Evolutionary conservation across 1,140 invertebrate genomes (phyloP), one percentile per base, ranked within the genome.

Genomic region (Ostrea denselamellosa): DNA sequence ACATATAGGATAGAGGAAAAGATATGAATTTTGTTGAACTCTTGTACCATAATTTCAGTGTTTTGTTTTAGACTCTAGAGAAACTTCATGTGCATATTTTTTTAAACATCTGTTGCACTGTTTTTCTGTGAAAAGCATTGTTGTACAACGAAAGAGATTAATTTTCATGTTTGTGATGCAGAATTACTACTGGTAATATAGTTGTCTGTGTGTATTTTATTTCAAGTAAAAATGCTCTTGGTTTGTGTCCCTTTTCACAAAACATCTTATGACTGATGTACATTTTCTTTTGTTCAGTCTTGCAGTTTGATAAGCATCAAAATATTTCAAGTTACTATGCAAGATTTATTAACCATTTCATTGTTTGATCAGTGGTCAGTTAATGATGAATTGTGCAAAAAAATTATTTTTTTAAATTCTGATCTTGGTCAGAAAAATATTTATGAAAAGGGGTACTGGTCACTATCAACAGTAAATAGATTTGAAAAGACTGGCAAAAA

Each of bases 131-230:
- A 25, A 28, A 71, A 22, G 65, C 68, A 77, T 34, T 77, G 22
- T 77, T 77, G 68, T 77, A 77, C 68, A 77, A 77, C 68, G 68
- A 77, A 77, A 4, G 28, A 34, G 28, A 7, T 62, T 19, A 77
- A 34, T 62, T 62, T 7, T n/a, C 8, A 17, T n/a, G 17, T 19
- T 8, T 62, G 56, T 19, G 2, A n/a, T n/a, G 19, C 17, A 62
- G 56, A 7, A 62, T 62, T 62, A 62, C 56, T 58, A 12, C 56
- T 58, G 10, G 7, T 53, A 8, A n/a, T 19, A 62, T 62, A 17
- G 17, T 19, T 62, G 56, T 58, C 19, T 4, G n/a, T 62, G 17
- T 62, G n/a, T 14, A 62, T 58, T 19, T 58, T 10, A 58, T 58
- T 58, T 58, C 12, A 17, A 4, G 3, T 17, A 19, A 58, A 58